Conservation (phyloP, 1,140 invertebrate species). For the Bombus balteatus region DNA sequence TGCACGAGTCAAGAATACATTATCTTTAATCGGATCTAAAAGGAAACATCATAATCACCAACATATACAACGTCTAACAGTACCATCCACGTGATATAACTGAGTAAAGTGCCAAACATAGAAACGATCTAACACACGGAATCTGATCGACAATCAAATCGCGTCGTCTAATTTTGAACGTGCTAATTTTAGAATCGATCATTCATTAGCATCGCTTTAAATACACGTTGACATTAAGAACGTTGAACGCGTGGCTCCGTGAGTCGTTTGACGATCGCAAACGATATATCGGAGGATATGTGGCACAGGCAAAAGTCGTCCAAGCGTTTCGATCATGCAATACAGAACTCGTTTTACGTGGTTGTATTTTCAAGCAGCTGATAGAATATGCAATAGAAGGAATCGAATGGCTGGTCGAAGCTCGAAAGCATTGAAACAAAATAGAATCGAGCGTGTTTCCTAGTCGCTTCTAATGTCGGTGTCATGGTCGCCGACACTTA, state of each 20-base stretch:
- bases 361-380: background rate
- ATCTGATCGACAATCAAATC: background rate
- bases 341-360: background rate
- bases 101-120: background rate
- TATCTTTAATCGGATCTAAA: background rate
- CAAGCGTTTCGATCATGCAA: background rate
- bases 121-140: background rate
- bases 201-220: background rate
- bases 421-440: constrained; percentile 49
- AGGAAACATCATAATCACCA: background rate
- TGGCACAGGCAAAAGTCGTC: background rate
- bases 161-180: background rate
- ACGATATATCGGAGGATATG: no score
- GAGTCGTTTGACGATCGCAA: constrained; percentile 10
- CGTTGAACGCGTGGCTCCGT: constrained; percentile 4
- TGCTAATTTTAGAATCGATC: constrained; percentile 14
- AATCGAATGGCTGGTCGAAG: background rate
- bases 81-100: background rate
- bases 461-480: constrained; percentile 64
- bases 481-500: constrained; percentile 70
- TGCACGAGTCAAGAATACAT: background rate
- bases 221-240: constrained; percentile 5
- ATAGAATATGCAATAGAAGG: background rate
- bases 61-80: background rate
- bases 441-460: constrained; percentile 63